phyloP scores from a whole-genome alignment of 2,888 invertebrate genomes.

The Andrena marginata region DNA sequence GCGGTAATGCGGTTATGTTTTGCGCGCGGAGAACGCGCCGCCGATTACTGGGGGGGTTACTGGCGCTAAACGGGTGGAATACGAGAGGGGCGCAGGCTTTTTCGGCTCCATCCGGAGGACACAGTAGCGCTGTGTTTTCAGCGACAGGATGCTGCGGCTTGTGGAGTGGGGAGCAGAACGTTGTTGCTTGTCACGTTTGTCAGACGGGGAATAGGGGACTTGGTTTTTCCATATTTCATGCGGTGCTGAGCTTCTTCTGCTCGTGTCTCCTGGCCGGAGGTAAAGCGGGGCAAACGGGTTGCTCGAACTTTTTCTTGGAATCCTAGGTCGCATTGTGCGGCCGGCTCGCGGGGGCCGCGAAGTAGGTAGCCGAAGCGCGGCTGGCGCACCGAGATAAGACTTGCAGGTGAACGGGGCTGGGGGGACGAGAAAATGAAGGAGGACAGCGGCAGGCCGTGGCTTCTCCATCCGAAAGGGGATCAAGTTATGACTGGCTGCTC shows the following conservation, averaged over 20 bases:
- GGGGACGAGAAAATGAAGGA: constrained; percentile 50
- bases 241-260: no score
- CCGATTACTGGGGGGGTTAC: constrained; percentile 16
- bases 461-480: constrained; percentile 47
- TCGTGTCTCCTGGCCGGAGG: not conserved
- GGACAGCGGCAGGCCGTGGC: constrained; percentile 42
- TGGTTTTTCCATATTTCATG: not conserved
- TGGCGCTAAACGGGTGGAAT: not conserved
- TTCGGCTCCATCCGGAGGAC: not conserved
- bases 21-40: constrained; percentile 1
- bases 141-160: not conserved
- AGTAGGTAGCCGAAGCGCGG: constrained; percentile 54
- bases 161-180: not conserved
- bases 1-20: constrained; percentile 24
- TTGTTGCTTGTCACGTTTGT: not conserved
- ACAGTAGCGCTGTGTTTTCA: not conserved
- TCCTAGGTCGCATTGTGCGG: constrained; percentile 48
- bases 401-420: constrained; percentile 53
- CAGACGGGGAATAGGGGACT: not conserved
- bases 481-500: constrained; percentile 52
- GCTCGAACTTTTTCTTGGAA: constrained; percentile 55
- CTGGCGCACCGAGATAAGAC: constrained; percentile 69
- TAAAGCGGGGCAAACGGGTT: constrained; percentile 18
- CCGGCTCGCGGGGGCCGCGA: constrained; percentile 1
- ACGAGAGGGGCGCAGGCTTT: not conserved